Base-by-base conservation (phyloP, 2,888 invertebrate genomes). In the Trypoxylon attenuatum region DNA sequence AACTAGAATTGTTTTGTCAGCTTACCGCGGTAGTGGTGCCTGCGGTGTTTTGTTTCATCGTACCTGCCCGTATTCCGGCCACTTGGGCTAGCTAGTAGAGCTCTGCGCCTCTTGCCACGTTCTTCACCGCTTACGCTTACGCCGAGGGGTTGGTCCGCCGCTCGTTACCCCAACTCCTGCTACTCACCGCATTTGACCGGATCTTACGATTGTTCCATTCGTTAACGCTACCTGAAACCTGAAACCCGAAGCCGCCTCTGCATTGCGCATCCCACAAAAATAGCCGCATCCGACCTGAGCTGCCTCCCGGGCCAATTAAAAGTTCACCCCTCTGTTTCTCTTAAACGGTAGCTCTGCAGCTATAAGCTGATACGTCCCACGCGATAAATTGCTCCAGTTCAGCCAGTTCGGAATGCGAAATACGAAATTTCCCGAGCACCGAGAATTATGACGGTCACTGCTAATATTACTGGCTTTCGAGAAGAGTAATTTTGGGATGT, bases 1-100 rank as follows among this genome's bases (percentile, higher is more conserved):
- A 27, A 43, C 6, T 22, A 41, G 53, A 54, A 71, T 67, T 67
- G 71, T 71, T 71, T 71, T 62, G 51, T 57, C 52, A 57, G 66
- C 62, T 61, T 66, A 69, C 29, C 57, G 57, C 57, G 64, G 61
- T 47, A 33, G 25, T 46, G 10, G 50, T 21, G 27, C 43, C 29
- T 38, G 42, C 42, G 21, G 21, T 62, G 61, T 70, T 66, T 70
- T 70, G 62, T 66, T 54, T 46, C 22, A 42, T 54, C 29, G 27
- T n/a, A n/a, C 33, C 33, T 1, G 61, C 54, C 61, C 42, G 27
- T 47, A 56, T 39, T 46, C 33, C 8, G n/a, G 13, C 33, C 33
- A 45, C 18, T 23, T 22, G 45, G 19, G 23, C 45, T 33, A 10
- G 33, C 33, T 33, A n/a, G n/a, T n/a, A n/a, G n/a, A n/a, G n/a